Conservation (phyloP, 2,113 vertebrate species). For the Xenus cinereus region DNA sequence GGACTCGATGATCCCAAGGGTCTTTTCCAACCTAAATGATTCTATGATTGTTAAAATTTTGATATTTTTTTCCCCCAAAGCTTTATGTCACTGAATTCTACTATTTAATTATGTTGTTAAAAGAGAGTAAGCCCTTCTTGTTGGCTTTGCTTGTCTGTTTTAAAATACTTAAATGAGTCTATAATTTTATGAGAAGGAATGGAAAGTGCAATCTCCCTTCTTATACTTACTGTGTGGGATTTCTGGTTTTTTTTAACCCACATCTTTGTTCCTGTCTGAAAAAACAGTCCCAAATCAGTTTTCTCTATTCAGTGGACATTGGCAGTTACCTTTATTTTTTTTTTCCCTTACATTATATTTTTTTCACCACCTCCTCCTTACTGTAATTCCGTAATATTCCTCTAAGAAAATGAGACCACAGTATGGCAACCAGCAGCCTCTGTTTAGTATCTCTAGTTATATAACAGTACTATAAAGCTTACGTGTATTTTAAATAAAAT, state of each 20-base stretch:
- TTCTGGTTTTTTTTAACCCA: background rate
- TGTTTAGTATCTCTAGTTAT: background rate
- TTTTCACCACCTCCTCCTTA: background rate
- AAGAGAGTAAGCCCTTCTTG: background rate
- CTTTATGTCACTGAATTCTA: background rate
- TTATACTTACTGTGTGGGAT: background rate
- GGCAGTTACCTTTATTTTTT: background rate
- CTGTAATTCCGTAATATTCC: background rate
- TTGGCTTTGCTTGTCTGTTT: background rate
- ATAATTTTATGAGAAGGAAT: background rate
- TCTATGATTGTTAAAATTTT: background rate
- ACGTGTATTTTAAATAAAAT: background rate
- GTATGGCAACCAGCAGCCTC: background rate
- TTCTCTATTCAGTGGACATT: background rate
- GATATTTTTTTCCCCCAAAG: background rate
- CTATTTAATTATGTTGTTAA: background rate
- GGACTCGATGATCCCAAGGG: too few species aligned
- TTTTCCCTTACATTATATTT: background rate
- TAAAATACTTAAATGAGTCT: background rate
- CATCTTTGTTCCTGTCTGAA: background rate
- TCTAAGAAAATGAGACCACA: rapidly evolving
- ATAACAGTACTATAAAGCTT: background rate
- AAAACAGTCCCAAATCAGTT: background rate
- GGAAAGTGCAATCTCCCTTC: background rate
- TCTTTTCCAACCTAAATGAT: too few species aligned